Conservation (phyloP, 2,888 invertebrate species). For the Margaritifera margaritifera region DNA sequence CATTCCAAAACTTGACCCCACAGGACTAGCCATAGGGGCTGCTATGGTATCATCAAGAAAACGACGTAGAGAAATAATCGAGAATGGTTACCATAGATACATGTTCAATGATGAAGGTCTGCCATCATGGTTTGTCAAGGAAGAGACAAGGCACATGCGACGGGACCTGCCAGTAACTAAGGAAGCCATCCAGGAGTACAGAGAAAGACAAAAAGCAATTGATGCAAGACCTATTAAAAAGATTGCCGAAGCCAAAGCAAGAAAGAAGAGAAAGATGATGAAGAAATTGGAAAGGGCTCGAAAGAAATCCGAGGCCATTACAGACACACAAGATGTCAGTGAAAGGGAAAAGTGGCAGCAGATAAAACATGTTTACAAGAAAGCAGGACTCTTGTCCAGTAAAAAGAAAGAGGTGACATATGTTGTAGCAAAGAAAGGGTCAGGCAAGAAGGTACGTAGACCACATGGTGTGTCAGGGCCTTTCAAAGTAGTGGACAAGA, state of each 20-base stretch:
- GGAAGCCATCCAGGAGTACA: slow-evolving; percentile 87
- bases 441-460: slow-evolving; percentile 82
- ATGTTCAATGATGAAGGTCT: slow-evolving; percentile 92
- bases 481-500: slow-evolving; percentile 94
- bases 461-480: slow-evolving; percentile 92
- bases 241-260: slow-evolving; percentile 96
- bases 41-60: slow-evolving; percentile 93
- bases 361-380: slow-evolving; percentile 93
- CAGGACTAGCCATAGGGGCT: slow-evolving; percentile 93
- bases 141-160: slow-evolving; percentile 92
- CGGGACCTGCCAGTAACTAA: slow-evolving; percentile 89
- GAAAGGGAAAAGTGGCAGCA: slow-evolving; percentile 94
- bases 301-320: slow-evolving; percentile 94
- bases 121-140: slow-evolving; percentile 96
- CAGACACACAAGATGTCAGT: slow-evolving; percentile 92
- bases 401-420: slow-evolving; percentile 93
- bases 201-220: slow-evolving; percentile 82
- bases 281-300: slow-evolving; percentile 92
- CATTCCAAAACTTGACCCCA: slow-evolving; percentile 75
- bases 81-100: slow-evolving; percentile 94
- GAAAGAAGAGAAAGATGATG: slow-evolving; percentile 93
- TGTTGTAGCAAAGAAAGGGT: slow-evolving; percentile 86
- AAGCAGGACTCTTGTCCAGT: slow-evolving; percentile 79
- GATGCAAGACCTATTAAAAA: slow-evolving; percentile 98
- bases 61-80: slow-evolving; percentile 89